Base-by-base conservation (phyloP, 1,140 invertebrate genomes). In the Drosophila ironensis region DNA sequence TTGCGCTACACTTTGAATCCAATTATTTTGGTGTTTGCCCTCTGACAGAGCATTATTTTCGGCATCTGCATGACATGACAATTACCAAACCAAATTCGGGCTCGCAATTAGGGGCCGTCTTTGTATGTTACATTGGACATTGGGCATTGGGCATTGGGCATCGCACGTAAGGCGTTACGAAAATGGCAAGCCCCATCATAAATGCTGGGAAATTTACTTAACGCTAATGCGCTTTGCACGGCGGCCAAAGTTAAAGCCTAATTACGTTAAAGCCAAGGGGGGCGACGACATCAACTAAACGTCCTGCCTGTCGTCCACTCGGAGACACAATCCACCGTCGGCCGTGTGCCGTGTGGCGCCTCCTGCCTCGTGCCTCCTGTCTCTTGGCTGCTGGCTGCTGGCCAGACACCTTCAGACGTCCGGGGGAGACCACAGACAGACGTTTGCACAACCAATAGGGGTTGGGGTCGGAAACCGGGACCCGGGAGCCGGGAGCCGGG, bases 231-330 rank as follows among this genome's bases (percentile, higher is more conserved):
- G 60, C 57, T 64, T n/a, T n/a, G n/a, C n/a, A n/a, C 60, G 40
- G 42, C 57, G 27, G 28, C 48, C 44, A 30, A 67, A 47, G 70
- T 67, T 68, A 67, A 73, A 60, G 51, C 51, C 61, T 73, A 73
- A 73, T 73, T 73, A 73, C 48, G 69, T 72, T 72, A 72, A 72
- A 72, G 69, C 51, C 48, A 46, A 33, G 30, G 4, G 14, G 33
- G 33, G 16, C 14, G 12, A 33, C 46, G 41, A 64, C 44, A 37
- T 42, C 27, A 33, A 27, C 61, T 68, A 61, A 61, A 22, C 14
- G 37, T 37, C 20, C 56, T 50, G 38, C 30, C 22, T 20, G 14
- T 11, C 22, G 3, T 20, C 42, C 20, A 30, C 28, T 11, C n/a
- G 28, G 5, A 3, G 20, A 46, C 40, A 28, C 17, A 38, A 22